Percentiles rank a stretch among this genome's conserved stretches.
These are phyloP conservation scores for Ectobius pallidus DNA, from an alignment of 2,888 invertebrate species.

Conservation along the genomic window DNA sequence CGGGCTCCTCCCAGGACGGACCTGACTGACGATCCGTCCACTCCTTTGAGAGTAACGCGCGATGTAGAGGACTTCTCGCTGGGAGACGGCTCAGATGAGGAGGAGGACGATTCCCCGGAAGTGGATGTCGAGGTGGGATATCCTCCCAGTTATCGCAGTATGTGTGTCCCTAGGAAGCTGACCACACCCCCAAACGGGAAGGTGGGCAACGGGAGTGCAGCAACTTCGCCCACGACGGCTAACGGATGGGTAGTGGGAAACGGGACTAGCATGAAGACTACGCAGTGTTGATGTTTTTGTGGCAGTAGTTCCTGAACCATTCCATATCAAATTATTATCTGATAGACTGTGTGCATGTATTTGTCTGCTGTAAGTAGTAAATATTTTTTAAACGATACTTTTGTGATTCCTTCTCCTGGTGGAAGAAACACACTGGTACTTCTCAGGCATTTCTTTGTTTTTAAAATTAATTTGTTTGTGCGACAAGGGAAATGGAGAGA, in stretches of 20 bases:
- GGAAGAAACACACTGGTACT: too few species aligned
- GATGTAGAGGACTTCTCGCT: slow-evolving; percentile 50
- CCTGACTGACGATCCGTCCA: slow-evolving; percentile 47
- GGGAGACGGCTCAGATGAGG: slow-evolving; percentile 45
- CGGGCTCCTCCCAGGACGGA: slow-evolving; percentile 38
- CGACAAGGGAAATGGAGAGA: too few species aligned
- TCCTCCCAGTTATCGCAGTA: slow-evolving; percentile 28
- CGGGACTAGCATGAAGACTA: slow-evolving; percentile 45
- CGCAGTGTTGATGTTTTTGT: slow-evolving; percentile 46
- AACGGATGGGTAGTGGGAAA: slow-evolving; percentile 45
- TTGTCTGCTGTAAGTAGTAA: too few species aligned
- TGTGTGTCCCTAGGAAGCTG: slow-evolving; percentile 12
- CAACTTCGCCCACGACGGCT: slow-evolving; percentile 43
- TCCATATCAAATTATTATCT: not conserved
- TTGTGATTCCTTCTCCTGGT: not conserved
- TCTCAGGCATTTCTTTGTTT: too few species aligned
- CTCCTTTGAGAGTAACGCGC: slow-evolving; percentile 45
- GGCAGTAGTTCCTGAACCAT: slow-evolving; percentile 12
- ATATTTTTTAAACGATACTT: too few species aligned
- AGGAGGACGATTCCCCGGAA: slow-evolving; percentile 46
- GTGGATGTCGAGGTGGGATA: slow-evolving; percentile 29
- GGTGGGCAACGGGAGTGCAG: slow-evolving; percentile 48
- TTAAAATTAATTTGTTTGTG: too few species aligned
- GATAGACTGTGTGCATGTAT: too few species aligned
- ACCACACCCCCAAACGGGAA: slow-evolving; percentile 43